A percentile compares a stretch with the other conserved stretches of the same genome.
Evolutionary conservation across 2,113 vertebrate genomes (phyloP).

Genomic region (Clarias macrocephalus): DNA sequence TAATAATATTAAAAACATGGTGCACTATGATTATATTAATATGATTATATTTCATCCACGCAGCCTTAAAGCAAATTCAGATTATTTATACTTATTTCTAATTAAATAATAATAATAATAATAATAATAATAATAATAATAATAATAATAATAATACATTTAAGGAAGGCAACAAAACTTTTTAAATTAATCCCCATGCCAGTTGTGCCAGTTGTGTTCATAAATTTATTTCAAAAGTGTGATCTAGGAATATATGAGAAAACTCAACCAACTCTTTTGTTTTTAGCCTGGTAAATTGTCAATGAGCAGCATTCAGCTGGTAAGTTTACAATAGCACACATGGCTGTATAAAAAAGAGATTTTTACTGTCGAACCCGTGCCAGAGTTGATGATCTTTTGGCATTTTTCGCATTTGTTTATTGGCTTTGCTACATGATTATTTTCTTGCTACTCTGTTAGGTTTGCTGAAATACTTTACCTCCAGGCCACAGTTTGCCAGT

Average conservation of each 20-base stretch:
- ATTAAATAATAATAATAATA: not conserved
- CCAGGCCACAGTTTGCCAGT: not conserved
- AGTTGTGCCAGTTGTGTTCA: not conserved
- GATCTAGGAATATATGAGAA: not conserved
- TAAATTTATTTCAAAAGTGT: not conserved
- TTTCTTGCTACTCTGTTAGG: not conserved
- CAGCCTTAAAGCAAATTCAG: not conserved
- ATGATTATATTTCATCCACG: no score
- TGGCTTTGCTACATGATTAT: no score
- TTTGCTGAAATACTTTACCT: not conserved
- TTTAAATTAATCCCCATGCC: not conserved
- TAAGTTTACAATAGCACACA: not conserved
- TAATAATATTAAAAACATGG: no score
- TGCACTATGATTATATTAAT: no score
- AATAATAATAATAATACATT: no score
- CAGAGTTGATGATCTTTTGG: no score
- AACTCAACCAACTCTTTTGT: no score
- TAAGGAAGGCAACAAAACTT: not conserved
- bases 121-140: not conserved
- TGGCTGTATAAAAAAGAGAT: not conserved
- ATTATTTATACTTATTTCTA: not conserved
- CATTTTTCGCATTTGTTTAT: no score
- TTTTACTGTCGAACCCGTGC: no score
- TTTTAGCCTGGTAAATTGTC: no score
- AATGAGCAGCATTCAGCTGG: no score